Evolutionary conservation across 1,140 invertebrate genomes (phyloP).

Genomic region (Aphis gossypii): DNA sequence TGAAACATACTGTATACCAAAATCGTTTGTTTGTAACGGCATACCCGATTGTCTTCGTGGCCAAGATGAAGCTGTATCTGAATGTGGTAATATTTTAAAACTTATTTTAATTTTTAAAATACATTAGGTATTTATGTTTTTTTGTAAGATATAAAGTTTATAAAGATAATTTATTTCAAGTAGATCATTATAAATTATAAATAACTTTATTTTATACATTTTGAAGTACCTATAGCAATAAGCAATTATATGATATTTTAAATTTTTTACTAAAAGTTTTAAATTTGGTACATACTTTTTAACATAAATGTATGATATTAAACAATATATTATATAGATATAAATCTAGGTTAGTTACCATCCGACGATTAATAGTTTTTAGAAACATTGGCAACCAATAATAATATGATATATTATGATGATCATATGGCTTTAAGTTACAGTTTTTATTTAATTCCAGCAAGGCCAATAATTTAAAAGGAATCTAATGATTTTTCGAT

Average conservation of each 20-base stretch:
- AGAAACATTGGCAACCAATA: background rate
- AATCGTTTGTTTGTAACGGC: conserved; percentile 34
- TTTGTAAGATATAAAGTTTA: background rate
- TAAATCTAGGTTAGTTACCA: background rate
- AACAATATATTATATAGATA: background rate
- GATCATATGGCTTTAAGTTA: background rate
- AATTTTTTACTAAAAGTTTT: background rate
- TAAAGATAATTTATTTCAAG: background rate
- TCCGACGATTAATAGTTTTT: background rate
- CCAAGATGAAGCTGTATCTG: conserved; percentile 51
- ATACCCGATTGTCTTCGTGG: conserved; percentile 52
- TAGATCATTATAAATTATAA: background rate
- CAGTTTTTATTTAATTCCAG: background rate
- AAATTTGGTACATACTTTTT: background rate
- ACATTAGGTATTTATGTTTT: background rate
- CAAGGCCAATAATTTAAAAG: background rate
- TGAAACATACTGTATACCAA: conserved; percentile 45
- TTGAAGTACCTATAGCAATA: background rate
- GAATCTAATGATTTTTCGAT: no score
- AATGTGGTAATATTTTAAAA: conserved; percentile 44
- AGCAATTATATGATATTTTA: background rate
- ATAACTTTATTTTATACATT: background rate
- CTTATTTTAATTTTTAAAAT: background rate
- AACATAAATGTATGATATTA: background rate
- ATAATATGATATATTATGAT: background rate